phyloP scores from a whole-genome alignment of 2,888 invertebrate genomes.

The Aphelenchoides bicaudatus region DNA sequence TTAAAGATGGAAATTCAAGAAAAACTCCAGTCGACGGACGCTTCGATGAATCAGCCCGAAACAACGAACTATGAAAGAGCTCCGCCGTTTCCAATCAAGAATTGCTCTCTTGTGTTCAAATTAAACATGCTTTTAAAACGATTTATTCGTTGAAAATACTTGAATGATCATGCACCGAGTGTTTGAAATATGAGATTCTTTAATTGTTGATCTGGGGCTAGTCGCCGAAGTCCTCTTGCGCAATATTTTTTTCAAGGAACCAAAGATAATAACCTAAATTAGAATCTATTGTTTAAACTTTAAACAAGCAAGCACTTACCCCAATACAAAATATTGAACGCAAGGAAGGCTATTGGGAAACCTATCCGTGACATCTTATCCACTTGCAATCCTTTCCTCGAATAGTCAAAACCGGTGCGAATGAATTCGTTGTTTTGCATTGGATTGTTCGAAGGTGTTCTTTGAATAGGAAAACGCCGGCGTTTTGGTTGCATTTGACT shows the following conservation, averaged over 20 bases:
- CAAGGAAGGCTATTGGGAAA: constrained; percentile 22
- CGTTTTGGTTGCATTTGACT: constrained; percentile 7
- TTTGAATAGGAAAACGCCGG: background rate
- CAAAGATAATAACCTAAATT: background rate
- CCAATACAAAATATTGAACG: constrained; percentile 25
- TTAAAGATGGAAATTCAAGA: too few relatives aligned
- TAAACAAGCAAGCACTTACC: constrained; percentile 16
- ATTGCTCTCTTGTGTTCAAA: too few relatives aligned
- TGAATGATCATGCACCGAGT: too few relatives aligned
- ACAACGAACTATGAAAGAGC: too few relatives aligned
- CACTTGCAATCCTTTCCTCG: constrained; percentile 19
- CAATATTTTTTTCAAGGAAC: background rate
- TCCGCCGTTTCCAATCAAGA: too few relatives aligned
- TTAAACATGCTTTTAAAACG: too few relatives aligned
- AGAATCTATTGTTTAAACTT: background rate
- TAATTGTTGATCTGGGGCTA: too few relatives aligned
- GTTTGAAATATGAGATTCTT: too few relatives aligned
- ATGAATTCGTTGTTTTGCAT: constrained; percentile 22
- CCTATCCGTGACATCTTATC: constrained; percentile 23
- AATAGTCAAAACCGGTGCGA: constrained; percentile 20
- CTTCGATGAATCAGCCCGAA: too few relatives aligned
- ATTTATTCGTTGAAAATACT: too few relatives aligned
- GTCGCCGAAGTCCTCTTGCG: background rate
- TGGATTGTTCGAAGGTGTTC: constrained; percentile 14
- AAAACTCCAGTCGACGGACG: too few relatives aligned